Percentiles rank a stretch among this genome's conserved stretches.
Evolutionary conservation across 2,888 invertebrate species (phyloP).

Genomic region (Aporophyla lueneburgensis): DNA sequence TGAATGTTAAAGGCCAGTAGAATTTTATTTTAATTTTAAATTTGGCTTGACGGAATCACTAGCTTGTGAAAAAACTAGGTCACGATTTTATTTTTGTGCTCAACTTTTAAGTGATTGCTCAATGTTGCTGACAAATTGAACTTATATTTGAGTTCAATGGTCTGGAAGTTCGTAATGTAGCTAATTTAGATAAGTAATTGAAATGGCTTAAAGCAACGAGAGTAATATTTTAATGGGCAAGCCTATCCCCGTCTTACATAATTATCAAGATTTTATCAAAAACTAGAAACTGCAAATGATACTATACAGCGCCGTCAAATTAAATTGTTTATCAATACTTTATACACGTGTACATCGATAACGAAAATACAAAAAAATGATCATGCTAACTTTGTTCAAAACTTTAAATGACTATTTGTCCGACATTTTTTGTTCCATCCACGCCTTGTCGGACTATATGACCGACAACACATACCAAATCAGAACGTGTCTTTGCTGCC

Average conservation of each 20-base stretch:
- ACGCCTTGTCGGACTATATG: too few species aligned
- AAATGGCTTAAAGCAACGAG: slow-evolving; percentile 13
- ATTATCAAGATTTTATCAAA: neutral
- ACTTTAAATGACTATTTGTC: too few species aligned
- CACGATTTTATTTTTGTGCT: slow-evolving; percentile 50
- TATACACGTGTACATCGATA: too few species aligned
- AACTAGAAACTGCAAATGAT: too few species aligned
- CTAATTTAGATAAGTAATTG: slow-evolving; percentile 18
- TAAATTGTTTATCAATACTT: too few species aligned
- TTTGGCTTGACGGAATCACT: slow-evolving; percentile 63
- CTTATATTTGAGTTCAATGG: slow-evolving; percentile 33
- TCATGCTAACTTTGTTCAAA: too few species aligned
- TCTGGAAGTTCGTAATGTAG: slow-evolving; percentile 42
- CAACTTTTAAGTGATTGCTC: slow-evolving; percentile 56
- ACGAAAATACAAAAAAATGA: too few species aligned
- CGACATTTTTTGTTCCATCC: too few species aligned
- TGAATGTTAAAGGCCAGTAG: slow-evolving; percentile 70
- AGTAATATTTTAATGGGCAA: slow-evolving; percentile 9
- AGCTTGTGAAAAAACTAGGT: slow-evolving; percentile 19
- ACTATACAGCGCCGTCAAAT: too few species aligned
- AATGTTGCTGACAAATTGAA: slow-evolving; percentile 38
- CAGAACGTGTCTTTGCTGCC: too few species aligned
- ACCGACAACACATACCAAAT: too few species aligned
- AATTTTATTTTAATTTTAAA: slow-evolving; percentile 49
- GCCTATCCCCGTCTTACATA: neutral